A percentile compares a stretch with the other conserved stretches of the same genome.
Conservation (phyloP, 2,113 vertebrate genomes). For the Phylloscopus trochilus region DNA sequence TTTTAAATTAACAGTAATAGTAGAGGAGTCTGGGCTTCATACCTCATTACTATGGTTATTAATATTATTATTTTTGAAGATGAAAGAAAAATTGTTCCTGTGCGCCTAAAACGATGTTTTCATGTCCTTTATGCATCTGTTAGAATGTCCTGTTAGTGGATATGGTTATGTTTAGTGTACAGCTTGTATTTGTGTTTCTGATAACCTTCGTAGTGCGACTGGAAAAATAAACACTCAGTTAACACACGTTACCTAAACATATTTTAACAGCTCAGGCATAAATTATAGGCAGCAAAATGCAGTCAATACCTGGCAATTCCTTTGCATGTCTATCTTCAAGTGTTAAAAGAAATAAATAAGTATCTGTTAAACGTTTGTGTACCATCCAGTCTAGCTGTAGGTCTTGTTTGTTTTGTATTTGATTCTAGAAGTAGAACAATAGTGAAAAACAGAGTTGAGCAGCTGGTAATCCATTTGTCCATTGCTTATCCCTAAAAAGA, state of each 20-base stretch:
- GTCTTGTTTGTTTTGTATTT: not conserved
- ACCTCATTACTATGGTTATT: not conserved
- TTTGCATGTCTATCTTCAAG: not conserved
- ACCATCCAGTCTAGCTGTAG: not conserved
- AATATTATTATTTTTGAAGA: not conserved
- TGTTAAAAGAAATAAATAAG: not conserved
- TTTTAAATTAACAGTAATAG: not conserved
- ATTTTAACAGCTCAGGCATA: not conserved
- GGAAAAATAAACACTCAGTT: not conserved
- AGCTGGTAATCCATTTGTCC: not conserved
- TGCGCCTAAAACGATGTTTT: fast-evolving
- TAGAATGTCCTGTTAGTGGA: not conserved
- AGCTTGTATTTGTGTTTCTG: not conserved
- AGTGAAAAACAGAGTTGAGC: not conserved
- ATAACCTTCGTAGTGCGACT: not conserved
- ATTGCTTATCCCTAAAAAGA: not conserved
- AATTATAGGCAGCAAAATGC: not conserved
- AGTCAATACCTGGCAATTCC: not conserved
- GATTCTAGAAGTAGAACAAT: not conserved
- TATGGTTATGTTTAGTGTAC: not conserved
- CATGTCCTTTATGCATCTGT: not conserved
- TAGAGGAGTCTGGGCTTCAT: not conserved
- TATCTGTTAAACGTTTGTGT: fast-evolving
- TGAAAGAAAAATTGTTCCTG: not conserved
- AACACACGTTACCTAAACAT: not conserved